These are phyloP conservation scores for Philonicus albiceps DNA, from an alignment of 2,888 invertebrate species.

Conservation along the genomic window DNA sequence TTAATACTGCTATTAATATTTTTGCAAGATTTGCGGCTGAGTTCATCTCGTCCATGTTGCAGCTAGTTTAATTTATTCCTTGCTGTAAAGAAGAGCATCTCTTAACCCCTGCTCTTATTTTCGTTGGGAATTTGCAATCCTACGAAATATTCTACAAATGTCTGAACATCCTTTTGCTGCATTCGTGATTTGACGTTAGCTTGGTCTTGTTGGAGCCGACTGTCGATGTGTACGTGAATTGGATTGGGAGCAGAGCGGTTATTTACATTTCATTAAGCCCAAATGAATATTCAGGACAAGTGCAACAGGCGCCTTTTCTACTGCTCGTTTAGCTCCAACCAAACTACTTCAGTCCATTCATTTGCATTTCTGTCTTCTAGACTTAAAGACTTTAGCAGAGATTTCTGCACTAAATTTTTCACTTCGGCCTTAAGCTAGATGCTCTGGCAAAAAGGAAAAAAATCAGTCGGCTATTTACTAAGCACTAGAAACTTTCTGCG, in stretches of 20 bases:
- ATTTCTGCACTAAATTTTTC: neutral
- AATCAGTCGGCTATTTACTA: neutral
- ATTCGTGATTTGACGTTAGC: neutral
- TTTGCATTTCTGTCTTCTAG: neutral
- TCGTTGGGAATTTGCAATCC: neutral
- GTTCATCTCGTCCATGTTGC: neutral
- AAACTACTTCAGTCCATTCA: neutral
- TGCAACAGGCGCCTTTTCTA: slow-evolving; percentile 29
- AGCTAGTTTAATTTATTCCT: neutral
- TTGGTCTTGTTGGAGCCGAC: neutral
- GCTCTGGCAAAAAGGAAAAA: neutral
- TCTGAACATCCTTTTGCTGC: neutral
- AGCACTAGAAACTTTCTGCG: neutral
- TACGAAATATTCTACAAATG: neutral
- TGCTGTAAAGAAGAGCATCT: neutral
- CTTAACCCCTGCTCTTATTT: neutral
- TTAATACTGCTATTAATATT: neutral
- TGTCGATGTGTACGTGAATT: neutral
- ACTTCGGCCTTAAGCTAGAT: neutral
- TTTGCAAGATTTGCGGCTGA: neutral
- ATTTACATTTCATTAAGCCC: slow-evolving; percentile 37
- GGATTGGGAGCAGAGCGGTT: neutral
- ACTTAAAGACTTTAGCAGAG: neutral
- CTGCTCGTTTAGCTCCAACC: neutral
- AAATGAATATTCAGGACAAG: slow-evolving; percentile 32